Evolutionary conservation across 1,140 invertebrate genomes (phyloP), one percentile per base, ranked within the genome.

Genomic region (Drosophila pseudoobscura): DNA sequence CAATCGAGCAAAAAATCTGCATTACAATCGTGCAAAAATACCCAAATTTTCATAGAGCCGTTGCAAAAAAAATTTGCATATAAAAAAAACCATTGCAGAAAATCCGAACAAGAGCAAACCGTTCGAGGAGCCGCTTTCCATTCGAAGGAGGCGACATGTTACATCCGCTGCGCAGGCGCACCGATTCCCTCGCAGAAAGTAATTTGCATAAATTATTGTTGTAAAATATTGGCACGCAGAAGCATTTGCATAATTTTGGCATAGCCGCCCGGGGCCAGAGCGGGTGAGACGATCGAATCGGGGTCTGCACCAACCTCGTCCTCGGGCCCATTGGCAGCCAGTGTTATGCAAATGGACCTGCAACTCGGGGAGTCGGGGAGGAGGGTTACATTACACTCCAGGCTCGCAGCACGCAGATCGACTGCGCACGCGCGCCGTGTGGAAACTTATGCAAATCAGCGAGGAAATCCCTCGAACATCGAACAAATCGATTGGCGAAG

Each of bases 281-380:
- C 64, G 73, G 53, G 74, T 20, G 60, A 71, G 6, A 35, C 44
- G 31, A 20, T 57, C 50, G 62, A 29, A 64, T 59, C 26, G 26
- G 53, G 44, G n/a, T 24, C 70, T 47, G 51, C 50, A 63, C 75
- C 61, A 61, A 77, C 65, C 49, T 47, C 56, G 51, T 71, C 53
- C 35, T 41, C 51, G n/a, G 50, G 50, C 24, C 9, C 26, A 41
- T 54, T 44, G 53, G 31, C 50, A 78, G 80, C 53, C 63, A 83
- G 89, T 90, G 89, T 90, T 90, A 90, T 90, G 89, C 89, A 75
- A 90, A 90, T 90, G 47, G 82, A 89, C 77, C 78, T 80, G 83
- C 59, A 73, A 68, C 52, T 47, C 20, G 15, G 15, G 15, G 15
- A n/a, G 52, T 17, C 46, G 20, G 55, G 64, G 63, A 71, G 63